Conservation (phyloP, 2,888 invertebrate genomes). For the Cephus sareptanus region DNA sequence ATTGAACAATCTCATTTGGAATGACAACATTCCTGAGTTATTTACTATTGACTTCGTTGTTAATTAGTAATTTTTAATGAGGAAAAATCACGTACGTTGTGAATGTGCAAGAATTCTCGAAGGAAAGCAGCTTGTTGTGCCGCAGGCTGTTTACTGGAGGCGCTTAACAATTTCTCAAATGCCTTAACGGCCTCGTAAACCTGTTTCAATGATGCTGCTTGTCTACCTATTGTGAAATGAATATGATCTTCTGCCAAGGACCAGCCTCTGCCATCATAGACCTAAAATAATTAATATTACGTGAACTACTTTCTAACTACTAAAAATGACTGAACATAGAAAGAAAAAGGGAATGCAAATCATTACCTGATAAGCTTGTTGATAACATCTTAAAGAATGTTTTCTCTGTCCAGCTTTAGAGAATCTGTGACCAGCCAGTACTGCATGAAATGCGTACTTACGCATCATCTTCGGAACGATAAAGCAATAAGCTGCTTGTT, state of each 20-base stretch:
- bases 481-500: slow-evolving; percentile 96
- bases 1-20: background rate
- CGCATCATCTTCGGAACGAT: slow-evolving; percentile 82
- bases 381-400: slow-evolving; percentile 92
- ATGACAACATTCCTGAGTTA: background rate
- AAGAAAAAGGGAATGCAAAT: background rate
- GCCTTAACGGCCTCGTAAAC: slow-evolving; percentile 78
- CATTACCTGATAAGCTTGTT: slow-evolving; percentile 86
- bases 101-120: slow-evolving; percentile 87
- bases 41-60: background rate
- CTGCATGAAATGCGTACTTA: slow-evolving; percentile 97
- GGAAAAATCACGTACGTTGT: slow-evolving; percentile 73
- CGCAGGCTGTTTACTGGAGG: slow-evolving; percentile 77
- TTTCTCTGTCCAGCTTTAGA: slow-evolving; percentile 92
- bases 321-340: background rate
- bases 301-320: background rate
- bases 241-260: slow-evolving; percentile 95
- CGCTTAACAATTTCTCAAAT: slow-evolving; percentile 81
- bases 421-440: slow-evolving; percentile 94
- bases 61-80: slow-evolving; percentile 2
- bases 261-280: slow-evolving; percentile 85
- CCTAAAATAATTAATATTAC: slow-evolving; percentile 63
- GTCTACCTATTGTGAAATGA: slow-evolving; percentile 91
- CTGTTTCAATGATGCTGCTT: slow-evolving; percentile 84
- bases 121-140: slow-evolving; percentile 84